Conservation (phyloP, 2,888 invertebrate species). For the Dasypogon diadema region DNA sequence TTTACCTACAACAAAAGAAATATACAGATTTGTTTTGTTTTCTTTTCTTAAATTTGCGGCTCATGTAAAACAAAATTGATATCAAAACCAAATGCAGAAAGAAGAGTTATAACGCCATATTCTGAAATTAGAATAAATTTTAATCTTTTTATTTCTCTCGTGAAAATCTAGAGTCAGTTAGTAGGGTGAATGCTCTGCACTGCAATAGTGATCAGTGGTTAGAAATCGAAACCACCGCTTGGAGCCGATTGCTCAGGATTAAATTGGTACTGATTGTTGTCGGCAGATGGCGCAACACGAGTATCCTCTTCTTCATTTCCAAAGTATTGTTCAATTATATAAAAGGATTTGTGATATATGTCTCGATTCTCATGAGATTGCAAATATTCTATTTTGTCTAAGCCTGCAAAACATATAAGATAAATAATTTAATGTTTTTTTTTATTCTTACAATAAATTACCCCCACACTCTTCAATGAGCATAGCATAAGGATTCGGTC, state of each 20-base stretch:
- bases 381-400: conserved; percentile 97
- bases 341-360: conserved; percentile 96
- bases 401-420: conserved; percentile 77
- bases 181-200: not conserved
- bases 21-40: not conserved
- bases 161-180: not conserved
- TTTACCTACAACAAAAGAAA: not conserved
- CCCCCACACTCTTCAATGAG: conserved; percentile 96
- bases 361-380: conserved; percentile 97
- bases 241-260: conserved; percentile 79
- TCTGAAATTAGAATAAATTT: conserved; percentile 1
- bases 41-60: not conserved
- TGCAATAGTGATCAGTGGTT: conserved; percentile 62
- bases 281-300: conserved; percentile 80
- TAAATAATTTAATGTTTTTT: too few relatives aligned
- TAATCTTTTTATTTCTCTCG: not conserved
- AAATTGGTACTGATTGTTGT: conserved; percentile 80
- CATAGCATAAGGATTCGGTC: conserved; percentile 90
- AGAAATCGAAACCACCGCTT: conserved; percentile 86
- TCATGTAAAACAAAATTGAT: conserved; percentile 1
- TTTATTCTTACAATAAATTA: too few relatives aligned
- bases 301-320: conserved; percentile 89
- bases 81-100: conserved; percentile 23
- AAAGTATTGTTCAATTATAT: conserved; percentile 96
- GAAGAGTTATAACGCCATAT: conserved; percentile 11